A percentile compares a stretch with the other conserved stretches of the same genome.
Evolutionary conservation across 2,888 invertebrate genomes (phyloP).

Genomic region (Sepioteuthis lessoniana): DNA sequence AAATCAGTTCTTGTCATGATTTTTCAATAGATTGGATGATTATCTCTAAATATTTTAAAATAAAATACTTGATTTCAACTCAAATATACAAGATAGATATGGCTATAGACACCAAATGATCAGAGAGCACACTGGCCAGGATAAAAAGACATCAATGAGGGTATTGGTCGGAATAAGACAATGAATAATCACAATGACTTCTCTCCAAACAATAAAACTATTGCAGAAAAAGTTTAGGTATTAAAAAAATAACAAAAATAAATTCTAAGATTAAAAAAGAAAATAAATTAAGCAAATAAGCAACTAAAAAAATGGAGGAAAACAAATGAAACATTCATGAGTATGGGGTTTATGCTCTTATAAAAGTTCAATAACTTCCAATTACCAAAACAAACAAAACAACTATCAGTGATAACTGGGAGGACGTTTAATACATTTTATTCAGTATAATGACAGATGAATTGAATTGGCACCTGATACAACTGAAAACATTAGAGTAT

Average conservation of each 20-base stretch:
- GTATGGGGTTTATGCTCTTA: not conserved
- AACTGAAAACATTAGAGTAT: not conserved
- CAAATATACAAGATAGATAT: not conserved
- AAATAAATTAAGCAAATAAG: not conserved
- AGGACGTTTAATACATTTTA: not conserved
- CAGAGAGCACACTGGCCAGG: not conserved
- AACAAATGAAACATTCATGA: not conserved
- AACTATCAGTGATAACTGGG: not conserved
- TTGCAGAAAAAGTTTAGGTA: not conserved
- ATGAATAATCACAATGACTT: not conserved
- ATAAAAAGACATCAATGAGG: not conserved
- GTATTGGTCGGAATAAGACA: conserved; percentile 11
- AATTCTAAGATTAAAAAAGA: not conserved
- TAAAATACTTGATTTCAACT: not conserved
- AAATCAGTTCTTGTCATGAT: not conserved
- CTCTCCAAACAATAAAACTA: not conserved
- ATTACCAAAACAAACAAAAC: not conserved
- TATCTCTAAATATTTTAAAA: not conserved
- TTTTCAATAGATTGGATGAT: not conserved
- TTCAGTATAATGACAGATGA: not conserved
- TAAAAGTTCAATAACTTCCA: not conserved
- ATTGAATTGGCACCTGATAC: not conserved
- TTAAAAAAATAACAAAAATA: not conserved
- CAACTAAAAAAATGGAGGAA: not conserved
- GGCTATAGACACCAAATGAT: not conserved